A percentile compares a stretch with the other conserved stretches of the same genome.
These are phyloP conservation scores for Enteromius afrohamiltoni DNA, from an alignment of 2,797 vertebrate species.

Conservation along the genomic window DNA sequence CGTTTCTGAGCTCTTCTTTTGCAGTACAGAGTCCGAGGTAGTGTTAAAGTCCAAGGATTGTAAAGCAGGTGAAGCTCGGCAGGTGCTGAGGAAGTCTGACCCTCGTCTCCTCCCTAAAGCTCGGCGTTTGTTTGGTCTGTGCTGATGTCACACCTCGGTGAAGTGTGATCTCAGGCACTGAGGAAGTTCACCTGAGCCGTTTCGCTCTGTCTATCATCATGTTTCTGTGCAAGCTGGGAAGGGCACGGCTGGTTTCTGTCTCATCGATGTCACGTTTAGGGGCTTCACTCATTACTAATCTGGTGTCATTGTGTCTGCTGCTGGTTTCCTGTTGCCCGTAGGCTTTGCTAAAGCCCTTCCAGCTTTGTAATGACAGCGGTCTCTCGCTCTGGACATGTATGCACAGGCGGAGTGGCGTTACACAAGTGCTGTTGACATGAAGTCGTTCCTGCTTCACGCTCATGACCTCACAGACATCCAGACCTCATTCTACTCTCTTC, in stretches of 20 bases:
- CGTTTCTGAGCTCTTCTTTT: not conserved
- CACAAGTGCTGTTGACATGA: conserved; percentile 68
- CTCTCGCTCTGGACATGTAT: conserved; percentile 68
- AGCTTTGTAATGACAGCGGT: conserved; percentile 62
- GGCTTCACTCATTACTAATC: conserved; percentile 72
- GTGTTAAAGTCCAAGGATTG: conserved; percentile 60
- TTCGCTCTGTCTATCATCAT: not conserved
- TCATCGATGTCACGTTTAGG: not conserved
- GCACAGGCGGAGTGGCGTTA: conserved; percentile 66
- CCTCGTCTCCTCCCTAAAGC: not conserved
- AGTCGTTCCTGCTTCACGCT: conserved; percentile 67
- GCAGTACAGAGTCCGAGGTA: conserved; percentile 28
- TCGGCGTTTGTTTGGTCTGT: conserved; percentile 54
- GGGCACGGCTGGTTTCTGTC: conserved; percentile 42
- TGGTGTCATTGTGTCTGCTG: conserved; percentile 73
- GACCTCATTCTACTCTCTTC: conserved; percentile 49
- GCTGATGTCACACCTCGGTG: conserved; percentile 58
- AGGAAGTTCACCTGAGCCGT: conserved; percentile 23
- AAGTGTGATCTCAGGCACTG: conserved; percentile 32
- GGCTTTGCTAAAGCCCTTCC: conserved; percentile 65
- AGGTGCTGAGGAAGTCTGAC: conserved; percentile 55
- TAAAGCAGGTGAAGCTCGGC: conserved; percentile 53
- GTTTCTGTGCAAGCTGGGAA: conserved; percentile 16
- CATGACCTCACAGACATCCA: conserved; percentile 36
- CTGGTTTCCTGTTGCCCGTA: conserved; percentile 66